Evolutionary conservation across 2,797 vertebrate genomes (phyloP).

Genomic region (Pantherophis alleghaniensis): DNA sequence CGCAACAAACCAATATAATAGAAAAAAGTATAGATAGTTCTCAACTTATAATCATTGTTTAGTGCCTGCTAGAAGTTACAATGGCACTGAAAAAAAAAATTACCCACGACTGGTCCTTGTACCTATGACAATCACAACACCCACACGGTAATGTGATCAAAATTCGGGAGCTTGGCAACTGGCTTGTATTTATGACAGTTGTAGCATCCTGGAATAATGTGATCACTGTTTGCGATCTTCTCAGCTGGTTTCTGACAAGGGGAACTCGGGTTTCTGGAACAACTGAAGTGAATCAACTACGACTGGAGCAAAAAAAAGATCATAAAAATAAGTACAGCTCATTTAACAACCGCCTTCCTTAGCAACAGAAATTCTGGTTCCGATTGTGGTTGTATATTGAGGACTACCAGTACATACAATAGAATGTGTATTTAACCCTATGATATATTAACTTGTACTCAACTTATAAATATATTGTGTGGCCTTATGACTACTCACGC

Average conservation of each 20-base stretch:
- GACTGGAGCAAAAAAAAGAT: neutral
- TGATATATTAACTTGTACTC: neutral
- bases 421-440: neutral
- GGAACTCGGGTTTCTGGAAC: neutral
- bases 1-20: neutral
- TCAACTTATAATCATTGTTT: neutral
- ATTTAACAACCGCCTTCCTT: neutral
- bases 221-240: neutral
- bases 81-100: neutral
- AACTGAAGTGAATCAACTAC: neutral
- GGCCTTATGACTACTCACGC: constrained; percentile 77
- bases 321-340: neutral
- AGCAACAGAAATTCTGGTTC: neutral
- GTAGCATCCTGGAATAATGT: neutral
- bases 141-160: neutral
- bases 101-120: neutral
- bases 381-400: neutral
- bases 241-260: neutral
- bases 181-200: neutral
- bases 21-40: neutral
- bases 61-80: neutral
- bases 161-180: neutral
- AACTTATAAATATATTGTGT: neutral
- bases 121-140: too few species aligned
- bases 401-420: neutral